Evolutionary conservation across 2,797 vertebrate genomes (phyloP).

Genomic region (Scarus forsteni): DNA sequence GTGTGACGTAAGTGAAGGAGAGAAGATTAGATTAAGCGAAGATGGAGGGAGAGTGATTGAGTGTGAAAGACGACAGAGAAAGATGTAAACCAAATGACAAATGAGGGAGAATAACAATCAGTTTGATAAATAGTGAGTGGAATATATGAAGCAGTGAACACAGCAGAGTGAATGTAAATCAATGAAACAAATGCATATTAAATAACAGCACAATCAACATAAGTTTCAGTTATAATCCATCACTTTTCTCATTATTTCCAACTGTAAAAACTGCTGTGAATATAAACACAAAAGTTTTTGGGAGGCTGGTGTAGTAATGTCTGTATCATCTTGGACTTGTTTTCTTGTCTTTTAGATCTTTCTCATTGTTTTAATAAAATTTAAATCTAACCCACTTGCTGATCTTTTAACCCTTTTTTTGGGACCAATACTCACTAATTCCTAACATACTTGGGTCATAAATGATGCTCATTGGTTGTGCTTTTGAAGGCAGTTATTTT

Average conservation of each 20-base stretch:
- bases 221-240: slow-evolving; percentile 1
- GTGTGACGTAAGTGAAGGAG: background rate
- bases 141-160: background rate
- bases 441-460: too few relatives aligned
- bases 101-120: background rate
- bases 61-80: background rate
- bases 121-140: background rate
- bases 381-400: too few relatives aligned
- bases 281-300: background rate
- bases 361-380: too few relatives aligned
- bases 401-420: too few relatives aligned
- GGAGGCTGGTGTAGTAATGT: background rate
- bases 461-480: too few relatives aligned
- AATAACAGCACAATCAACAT: background rate
- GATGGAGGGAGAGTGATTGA: slow-evolving; percentile 3
- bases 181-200: background rate
- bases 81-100: slow-evolving; percentile 18
- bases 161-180: background rate
- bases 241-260: background rate
- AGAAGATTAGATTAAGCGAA: slow-evolving; percentile 19
- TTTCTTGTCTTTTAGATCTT: background rate
- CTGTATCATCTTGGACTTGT: too few relatives aligned
- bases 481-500: too few relatives aligned
- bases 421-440: too few relatives aligned
- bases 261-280: background rate